Percentiles rank a stretch among this genome's conserved stretches.
Conservation (phyloP, 2,113 vertebrate genomes). For the Colius striatus region DNA sequence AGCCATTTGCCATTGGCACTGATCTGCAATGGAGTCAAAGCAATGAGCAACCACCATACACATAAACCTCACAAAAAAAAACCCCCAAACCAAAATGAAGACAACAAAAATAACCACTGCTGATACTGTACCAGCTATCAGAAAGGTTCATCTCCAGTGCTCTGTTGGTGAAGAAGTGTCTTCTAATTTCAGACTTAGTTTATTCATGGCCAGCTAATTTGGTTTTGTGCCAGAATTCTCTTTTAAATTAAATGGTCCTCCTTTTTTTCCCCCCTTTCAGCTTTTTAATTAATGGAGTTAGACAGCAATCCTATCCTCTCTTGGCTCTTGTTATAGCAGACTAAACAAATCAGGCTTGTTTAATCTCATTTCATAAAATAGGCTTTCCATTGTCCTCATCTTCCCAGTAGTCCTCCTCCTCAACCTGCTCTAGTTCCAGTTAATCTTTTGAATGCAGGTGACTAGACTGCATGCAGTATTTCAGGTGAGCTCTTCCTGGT, state of each 20-base stretch:
- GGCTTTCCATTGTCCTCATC: background rate
- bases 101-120: background rate
- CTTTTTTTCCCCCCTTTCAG: background rate
- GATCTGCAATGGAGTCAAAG: background rate
- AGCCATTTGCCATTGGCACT: background rate
- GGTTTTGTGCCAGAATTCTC: background rate
- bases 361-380: background rate
- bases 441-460: background rate
- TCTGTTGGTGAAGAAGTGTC: background rate
- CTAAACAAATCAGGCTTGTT: slow-evolving; percentile 21
- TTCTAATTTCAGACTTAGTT: background rate
- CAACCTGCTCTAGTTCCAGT: background rate
- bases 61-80: background rate
- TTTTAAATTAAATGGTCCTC: background rate
- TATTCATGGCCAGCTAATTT: background rate
- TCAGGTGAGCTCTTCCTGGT: background rate
- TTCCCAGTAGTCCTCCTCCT: background rate
- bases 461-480: background rate
- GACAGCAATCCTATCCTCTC: background rate
- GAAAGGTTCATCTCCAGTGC: background rate
- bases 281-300: background rate
- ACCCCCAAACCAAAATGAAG: background rate
- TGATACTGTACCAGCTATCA: background rate
- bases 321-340: background rate
- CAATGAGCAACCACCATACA: background rate